Base-by-base conservation (phyloP, 2,113 vertebrate species). In the Chionis minor region DNA sequence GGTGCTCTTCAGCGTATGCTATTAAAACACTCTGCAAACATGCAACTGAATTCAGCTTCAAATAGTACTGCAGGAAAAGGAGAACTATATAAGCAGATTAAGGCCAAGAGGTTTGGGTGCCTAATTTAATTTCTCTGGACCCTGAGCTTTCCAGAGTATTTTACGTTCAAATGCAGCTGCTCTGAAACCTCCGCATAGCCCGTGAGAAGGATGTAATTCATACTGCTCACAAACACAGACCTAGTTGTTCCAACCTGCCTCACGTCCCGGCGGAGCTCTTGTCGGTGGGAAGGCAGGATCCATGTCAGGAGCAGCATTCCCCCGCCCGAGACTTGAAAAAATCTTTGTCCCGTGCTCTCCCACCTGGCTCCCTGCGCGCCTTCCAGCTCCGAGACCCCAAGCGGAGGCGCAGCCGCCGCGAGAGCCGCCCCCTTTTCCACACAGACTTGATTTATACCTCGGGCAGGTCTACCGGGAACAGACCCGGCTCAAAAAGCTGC, bases 181-280 rank as follows among this genome's bases (percentile, higher is more conserved):
- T 26, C 2, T 2, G 12, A 45, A 26, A 70, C 33, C 55, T 20
- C 51, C 11, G 2, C 1, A 1, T 8, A 51, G 44, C 21, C 51
- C 20, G 11, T 3, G 44, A 66, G 49, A 24, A 16, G 17, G 26
- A 49, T 32, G 3, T 24, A 47, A 54, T 35, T 81, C 63, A 23
- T 30, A 20, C 4, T 70, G 63, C 23, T 71, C 26, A 10, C 24
- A 27, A 52, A 52, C 4, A 90, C 44, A 80, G 47, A 56, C 15
- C 40, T 42, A 24, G 16, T 23, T 62, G 51, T 79, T 54, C 33
- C 69, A 61, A 42, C 62, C 55, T 51, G 47, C 40, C 65, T 66
- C 45, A 49, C 47, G 26, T 24, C 58, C 21, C 9, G 11, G 65
- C 70, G 49, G 21, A 69, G 42, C 52, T 73, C 56, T n/a, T 33